Percentiles rank a stretch among this genome's conserved stretches.
Conservation (phyloP, 2,888 invertebrate species). For the Drosophila prostipennis region DNA sequence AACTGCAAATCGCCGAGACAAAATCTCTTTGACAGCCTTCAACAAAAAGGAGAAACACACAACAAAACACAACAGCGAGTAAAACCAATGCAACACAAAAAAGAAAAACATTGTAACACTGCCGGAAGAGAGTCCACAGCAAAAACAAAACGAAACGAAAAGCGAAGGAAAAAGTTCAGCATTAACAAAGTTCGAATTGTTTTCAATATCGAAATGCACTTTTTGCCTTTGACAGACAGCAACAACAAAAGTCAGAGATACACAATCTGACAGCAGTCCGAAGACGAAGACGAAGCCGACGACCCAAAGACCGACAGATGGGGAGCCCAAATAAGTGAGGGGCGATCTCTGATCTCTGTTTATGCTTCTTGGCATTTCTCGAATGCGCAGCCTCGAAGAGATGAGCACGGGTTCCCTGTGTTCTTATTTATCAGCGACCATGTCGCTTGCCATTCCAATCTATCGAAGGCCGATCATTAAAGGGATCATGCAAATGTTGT, state of each 20-base stretch:
- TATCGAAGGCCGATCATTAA: constrained; percentile 18
- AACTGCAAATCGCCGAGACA: constrained; percentile 58
- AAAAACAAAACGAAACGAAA: constrained; percentile 18
- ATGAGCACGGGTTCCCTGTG: constrained; percentile 18
- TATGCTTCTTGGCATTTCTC: constrained; percentile 44
- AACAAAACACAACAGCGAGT: constrained; percentile 37
- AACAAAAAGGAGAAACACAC: constrained; percentile 41
- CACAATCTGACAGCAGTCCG: constrained; percentile 68
- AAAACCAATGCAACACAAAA: constrained; percentile 68
- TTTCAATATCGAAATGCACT: constrained; percentile 70
- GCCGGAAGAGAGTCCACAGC: constrained; percentile 71
- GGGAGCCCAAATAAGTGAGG: constrained; percentile 21
- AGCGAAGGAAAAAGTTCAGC: constrained; percentile 40
- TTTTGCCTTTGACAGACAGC: constrained; percentile 71
- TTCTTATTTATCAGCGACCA: constrained; percentile 13
- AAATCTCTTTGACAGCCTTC: constrained; percentile 56
- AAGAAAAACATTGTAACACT: constrained; percentile 67
- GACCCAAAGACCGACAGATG: constrained; percentile 45
- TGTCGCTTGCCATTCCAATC: constrained; percentile 4
- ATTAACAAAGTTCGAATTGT: constrained; percentile 63
- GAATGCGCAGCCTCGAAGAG: constrained; percentile 44
- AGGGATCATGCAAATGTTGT: constrained; percentile 14
- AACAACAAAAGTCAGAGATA: constrained; percentile 57
- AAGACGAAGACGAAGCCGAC: constrained; percentile 56
- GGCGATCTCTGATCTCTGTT: constrained; percentile 37